Percentiles rank a stretch among this genome's conserved stretches.
phyloP scores from a whole-genome alignment of 2,797 vertebrate species.

The Manis javanica region DNA sequence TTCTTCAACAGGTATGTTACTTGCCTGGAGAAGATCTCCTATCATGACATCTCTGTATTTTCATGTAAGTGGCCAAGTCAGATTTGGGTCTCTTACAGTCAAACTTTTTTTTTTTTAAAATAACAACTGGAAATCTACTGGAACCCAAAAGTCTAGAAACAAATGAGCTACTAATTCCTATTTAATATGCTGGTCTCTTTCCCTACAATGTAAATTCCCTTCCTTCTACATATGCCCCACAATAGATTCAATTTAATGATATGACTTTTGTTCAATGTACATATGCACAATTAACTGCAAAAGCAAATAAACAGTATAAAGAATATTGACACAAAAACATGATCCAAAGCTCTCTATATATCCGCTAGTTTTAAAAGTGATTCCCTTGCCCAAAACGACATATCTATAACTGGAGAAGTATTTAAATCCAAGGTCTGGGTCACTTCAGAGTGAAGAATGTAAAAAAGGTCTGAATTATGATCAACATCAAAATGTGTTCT shows the following conservation, averaged over 20 bases:
- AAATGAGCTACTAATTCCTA: background rate
- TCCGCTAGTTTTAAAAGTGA: conserved; percentile 1
- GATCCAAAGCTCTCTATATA: background rate
- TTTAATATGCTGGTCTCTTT: background rate
- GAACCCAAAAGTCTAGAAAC: background rate
- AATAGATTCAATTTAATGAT: background rate
- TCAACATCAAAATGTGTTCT: background rate
- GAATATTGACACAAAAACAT: background rate
- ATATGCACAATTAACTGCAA: background rate
- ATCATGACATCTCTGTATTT: background rate
- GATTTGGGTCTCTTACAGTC: background rate
- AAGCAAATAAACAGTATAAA: conserved; percentile 14
- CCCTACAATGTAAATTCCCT: background rate
- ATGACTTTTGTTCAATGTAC: background rate
- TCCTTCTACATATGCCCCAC: background rate
- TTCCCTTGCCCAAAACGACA: background rate
- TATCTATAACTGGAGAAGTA: background rate
- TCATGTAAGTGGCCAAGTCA: background rate
- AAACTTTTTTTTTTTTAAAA: background rate
- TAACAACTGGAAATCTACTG: background rate
- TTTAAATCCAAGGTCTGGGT: background rate
- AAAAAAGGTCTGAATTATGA: background rate
- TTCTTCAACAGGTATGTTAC: background rate
- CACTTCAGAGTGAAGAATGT: background rate
- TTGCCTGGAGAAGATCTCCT: background rate